Conservation (phyloP, 2,888 invertebrate species). For the Temnothorax rugatulus region DNA sequence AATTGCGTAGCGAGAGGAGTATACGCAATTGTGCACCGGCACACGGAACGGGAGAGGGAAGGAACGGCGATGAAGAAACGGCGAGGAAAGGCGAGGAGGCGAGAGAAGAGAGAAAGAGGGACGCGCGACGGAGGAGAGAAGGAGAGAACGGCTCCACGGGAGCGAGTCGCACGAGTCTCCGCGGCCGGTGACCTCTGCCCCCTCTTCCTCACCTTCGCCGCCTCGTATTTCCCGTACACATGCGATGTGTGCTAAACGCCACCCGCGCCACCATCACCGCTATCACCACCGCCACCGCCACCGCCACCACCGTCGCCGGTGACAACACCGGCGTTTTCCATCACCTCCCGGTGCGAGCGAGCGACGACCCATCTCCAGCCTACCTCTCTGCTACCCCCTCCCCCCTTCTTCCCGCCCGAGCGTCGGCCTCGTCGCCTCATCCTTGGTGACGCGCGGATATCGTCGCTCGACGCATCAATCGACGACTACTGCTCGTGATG, state of each 20-base stretch:
- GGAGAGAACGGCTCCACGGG: slow-evolving; percentile 68
- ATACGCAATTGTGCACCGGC: slow-evolving; percentile 23
- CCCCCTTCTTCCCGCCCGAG: neutral
- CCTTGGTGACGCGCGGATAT: slow-evolving; percentile 46
- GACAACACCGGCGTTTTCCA: slow-evolving; percentile 25
- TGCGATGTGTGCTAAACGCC: slow-evolving; percentile 49
- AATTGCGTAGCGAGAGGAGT: slow-evolving; percentile 65
- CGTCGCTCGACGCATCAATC: slow-evolving; percentile 57
- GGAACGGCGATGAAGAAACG: neutral
- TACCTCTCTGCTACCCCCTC: neutral
- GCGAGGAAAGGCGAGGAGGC: too few species aligned
- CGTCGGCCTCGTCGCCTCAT: slow-evolving; percentile 9
- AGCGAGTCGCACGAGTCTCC: slow-evolving; percentile 80
- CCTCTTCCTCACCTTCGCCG: slow-evolving; percentile 64
- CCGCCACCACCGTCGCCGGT: slow-evolving; percentile 16
- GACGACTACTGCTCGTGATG: slow-evolving; percentile 35
- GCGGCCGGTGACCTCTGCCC: slow-evolving; percentile 82
- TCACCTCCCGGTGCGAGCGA: slow-evolving; percentile 34
- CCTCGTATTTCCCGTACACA: slow-evolving; percentile 51
- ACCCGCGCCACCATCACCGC: slow-evolving; percentile 49
- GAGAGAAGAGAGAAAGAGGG: slow-evolving; percentile 31
- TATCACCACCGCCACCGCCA: neutral
- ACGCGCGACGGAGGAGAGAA: slow-evolving; percentile 61
- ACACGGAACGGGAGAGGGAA: slow-evolving; percentile 23
- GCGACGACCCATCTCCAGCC: slow-evolving; percentile 43